Conservation (phyloP, 2,888 invertebrate genomes). For the Polietes domitor region DNA sequence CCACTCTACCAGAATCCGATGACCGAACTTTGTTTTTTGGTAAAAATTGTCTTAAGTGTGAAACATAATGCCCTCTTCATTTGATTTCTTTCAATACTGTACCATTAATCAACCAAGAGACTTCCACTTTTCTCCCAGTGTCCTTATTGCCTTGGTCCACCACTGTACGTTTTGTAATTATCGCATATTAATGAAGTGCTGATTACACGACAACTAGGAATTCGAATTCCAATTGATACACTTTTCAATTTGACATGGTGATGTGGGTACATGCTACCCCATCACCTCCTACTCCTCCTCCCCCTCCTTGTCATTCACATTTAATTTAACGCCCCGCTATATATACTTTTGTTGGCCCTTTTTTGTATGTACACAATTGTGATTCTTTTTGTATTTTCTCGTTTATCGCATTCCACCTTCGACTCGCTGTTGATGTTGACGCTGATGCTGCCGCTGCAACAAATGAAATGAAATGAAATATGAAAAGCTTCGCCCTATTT, state of each 20-base stretch:
- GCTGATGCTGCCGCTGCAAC: conserved; percentile 15
- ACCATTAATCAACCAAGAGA: no score
- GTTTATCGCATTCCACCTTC: background rate
- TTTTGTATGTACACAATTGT: no score
- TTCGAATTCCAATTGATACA: conserved; percentile 1
- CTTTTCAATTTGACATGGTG: conserved; percentile 2
- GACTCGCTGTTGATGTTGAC: conserved; percentile 14
- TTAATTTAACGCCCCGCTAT: conserved; percentile 19
- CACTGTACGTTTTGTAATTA: conserved; percentile 48
- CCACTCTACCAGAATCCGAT: no score
- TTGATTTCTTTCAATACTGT: no score
- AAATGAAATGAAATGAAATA: conserved; percentile 43
- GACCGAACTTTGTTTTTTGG: no score
- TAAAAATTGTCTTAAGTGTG: no score
- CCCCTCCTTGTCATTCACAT: background rate
- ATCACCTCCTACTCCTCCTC: background rate
- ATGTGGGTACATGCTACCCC: background rate
- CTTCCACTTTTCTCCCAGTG: no score
- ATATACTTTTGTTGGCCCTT: background rate
- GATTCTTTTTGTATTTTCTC: conserved; percentile 9
- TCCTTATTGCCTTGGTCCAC: background rate
- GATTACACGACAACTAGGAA: conserved; percentile 55
- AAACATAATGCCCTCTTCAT: no score
- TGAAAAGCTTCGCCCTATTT: conserved; percentile 87
- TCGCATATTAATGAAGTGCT: conserved; percentile 54